These are phyloP conservation scores for Lamprologus ornatipinnis DNA, from an alignment of 2,113 vertebrate species.

Conservation along the genomic window DNA sequence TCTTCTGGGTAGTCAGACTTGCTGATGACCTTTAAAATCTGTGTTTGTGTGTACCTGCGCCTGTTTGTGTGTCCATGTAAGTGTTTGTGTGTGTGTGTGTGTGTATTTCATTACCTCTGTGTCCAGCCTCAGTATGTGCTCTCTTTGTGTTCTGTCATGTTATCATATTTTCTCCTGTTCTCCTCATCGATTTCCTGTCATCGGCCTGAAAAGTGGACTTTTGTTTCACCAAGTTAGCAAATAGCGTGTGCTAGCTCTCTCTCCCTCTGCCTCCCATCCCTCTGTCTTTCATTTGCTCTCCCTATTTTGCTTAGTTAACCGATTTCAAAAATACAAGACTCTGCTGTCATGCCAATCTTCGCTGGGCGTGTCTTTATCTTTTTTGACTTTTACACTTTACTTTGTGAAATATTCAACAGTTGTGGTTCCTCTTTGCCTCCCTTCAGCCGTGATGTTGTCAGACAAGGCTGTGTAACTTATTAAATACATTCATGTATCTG, in stretches of 20 bases:
- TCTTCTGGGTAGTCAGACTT: constrained; percentile 51
- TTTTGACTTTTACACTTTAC: neutral
- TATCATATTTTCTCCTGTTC: constrained; percentile 57
- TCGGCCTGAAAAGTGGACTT: constrained; percentile 44
- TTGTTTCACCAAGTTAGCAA: constrained; percentile 39
- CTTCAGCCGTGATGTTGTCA: neutral
- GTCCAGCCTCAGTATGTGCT: constrained; percentile 26
- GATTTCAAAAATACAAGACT: neutral
- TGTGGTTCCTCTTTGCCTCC: neutral
- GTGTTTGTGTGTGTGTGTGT: neutral
- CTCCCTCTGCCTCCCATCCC: neutral
- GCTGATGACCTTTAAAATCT: constrained; percentile 66
- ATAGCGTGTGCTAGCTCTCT: neutral
- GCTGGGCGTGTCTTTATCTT: neutral
- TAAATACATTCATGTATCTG: neutral
- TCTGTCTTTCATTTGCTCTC: neutral
- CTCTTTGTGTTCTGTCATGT: constrained; percentile 54
- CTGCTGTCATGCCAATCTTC: neutral
- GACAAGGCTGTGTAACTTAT: neutral
- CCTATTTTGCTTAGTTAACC: neutral
- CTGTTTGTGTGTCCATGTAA: neutral
- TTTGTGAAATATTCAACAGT: constrained; percentile 15
- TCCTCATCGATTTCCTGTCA: constrained; percentile 54
- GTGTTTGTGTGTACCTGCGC: neutral
- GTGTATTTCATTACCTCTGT: constrained; percentile 19